phyloP scores from a whole-genome alignment of 2,797 vertebrate species.

The Brachyrhaphis roseni region DNA sequence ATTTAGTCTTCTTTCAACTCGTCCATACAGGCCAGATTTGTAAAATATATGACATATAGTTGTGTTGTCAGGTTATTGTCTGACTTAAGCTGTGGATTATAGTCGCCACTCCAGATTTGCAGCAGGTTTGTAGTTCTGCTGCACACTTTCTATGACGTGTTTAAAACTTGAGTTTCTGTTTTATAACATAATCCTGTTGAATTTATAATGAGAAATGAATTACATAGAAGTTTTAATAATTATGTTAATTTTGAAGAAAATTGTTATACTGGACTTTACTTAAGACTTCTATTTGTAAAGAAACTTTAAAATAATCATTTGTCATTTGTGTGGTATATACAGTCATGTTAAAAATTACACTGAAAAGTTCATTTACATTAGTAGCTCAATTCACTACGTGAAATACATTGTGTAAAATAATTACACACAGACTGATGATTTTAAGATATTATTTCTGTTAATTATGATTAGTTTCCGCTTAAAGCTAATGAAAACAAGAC shows the following conservation, averaged over 20 bases:
- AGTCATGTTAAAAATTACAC: background rate
- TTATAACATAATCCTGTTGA: background rate
- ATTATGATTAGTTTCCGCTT: too few relatives aligned
- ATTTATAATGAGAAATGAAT: background rate
- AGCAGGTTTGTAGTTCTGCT: background rate
- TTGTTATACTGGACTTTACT: background rate
- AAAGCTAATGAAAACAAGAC: background rate
- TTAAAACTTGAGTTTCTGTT: too few relatives aligned
- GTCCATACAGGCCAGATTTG: background rate
- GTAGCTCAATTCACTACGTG: background rate
- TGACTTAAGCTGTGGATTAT: background rate
- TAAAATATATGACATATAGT: background rate
- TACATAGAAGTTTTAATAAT: background rate
- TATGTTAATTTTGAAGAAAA: background rate
- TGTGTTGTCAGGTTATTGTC: background rate
- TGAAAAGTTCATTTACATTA: background rate
- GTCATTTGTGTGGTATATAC: background rate
- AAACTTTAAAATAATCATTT: background rate
- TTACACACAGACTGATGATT: background rate
- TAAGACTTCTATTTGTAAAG: background rate
- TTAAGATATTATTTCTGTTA: too few relatives aligned
- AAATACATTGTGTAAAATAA: background rate
- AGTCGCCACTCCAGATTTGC: background rate
- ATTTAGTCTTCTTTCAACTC: background rate
- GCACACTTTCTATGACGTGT: background rate